These are phyloP conservation scores for Hipposideros larvatus DNA, from an alignment of 2,797 vertebrate genomes.

Conservation along the genomic window DNA sequence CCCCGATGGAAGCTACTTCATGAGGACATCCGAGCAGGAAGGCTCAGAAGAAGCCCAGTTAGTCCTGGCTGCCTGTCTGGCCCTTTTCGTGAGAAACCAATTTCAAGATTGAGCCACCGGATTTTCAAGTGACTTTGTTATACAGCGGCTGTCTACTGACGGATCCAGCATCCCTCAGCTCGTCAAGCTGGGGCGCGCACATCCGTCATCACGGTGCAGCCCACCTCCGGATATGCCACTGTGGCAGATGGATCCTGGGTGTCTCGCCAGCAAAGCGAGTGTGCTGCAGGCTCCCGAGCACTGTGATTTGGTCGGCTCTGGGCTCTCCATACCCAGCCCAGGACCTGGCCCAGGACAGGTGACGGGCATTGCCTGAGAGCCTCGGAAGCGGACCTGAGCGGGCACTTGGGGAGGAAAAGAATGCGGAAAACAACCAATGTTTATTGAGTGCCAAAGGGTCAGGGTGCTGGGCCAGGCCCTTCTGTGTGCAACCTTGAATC, in stretches of 20 bases:
- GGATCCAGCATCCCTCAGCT: accelerated
- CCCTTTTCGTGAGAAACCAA: accelerated
- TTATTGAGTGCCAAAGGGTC: accelerated
- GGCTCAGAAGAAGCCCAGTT: accelerated
- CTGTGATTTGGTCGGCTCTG: accelerated
- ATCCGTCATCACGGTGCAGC: accelerated
- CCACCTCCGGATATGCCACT: accelerated
- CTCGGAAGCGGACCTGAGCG: accelerated
- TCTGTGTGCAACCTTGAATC: neutral
- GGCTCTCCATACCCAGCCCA: neutral
- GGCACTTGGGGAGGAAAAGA: neutral
- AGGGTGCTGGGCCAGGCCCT: accelerated
- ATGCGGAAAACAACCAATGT: accelerated
- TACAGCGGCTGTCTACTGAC: neutral
- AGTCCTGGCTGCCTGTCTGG: neutral
- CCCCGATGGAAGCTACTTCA: accelerated
- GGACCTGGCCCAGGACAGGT: neutral
- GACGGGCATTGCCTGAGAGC: accelerated
- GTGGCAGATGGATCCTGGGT: accelerated
- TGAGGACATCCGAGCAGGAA: neutral
- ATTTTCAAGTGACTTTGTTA: neutral
- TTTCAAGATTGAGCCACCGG: accelerated
- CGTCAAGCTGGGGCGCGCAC: accelerated
- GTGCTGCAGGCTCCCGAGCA: accelerated
- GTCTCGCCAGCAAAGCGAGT: accelerated